phyloP scores from a whole-genome alignment of 2,797 vertebrate species.

The Pipistrellus pygmaeus region DNA sequence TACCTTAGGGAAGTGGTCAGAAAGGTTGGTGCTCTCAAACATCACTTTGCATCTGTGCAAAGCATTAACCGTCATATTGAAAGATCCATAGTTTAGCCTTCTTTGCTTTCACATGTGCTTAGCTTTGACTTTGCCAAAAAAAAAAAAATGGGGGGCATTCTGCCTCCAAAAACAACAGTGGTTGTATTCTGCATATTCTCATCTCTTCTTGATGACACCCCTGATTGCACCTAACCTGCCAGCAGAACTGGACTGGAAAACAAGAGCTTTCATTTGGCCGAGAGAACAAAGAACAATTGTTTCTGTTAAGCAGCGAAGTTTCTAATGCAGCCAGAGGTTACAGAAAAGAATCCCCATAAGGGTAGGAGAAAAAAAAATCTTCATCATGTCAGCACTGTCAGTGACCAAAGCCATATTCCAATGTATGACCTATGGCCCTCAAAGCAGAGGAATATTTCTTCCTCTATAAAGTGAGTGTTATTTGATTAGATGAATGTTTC shows the following conservation, averaged over 20 bases:
- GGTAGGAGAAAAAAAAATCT: constrained; percentile 66
- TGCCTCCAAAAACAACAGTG: constrained; percentile 77
- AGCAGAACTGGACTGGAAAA: constrained; percentile 75
- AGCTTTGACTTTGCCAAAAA: constrained; percentile 71
- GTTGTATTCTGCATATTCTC: constrained; percentile 69
- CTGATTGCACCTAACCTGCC: constrained; percentile 78
- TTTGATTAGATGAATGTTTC: constrained; percentile 87
- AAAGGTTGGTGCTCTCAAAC: constrained; percentile 52
- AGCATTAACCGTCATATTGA: constrained; percentile 33
- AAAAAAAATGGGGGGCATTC: constrained; percentile 43
- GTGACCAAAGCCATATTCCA: constrained; percentile 81
- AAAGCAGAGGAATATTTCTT: constrained; percentile 85
- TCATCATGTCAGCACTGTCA: constrained; percentile 78
- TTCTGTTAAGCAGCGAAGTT: constrained; percentile 78
- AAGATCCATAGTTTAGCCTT: constrained; percentile 47
- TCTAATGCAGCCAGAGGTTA: constrained; percentile 72
- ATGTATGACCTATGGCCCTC: constrained; percentile 78
- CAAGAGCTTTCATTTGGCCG: constrained; percentile 72
- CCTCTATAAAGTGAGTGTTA: constrained; percentile 85
- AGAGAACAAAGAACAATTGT: constrained; percentile 69
- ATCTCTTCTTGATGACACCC: constrained; percentile 72
- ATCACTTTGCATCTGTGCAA: constrained; percentile 52
- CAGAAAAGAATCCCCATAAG: constrained; percentile 74
- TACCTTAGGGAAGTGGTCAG: constrained; percentile 4
- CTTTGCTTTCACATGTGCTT: constrained; percentile 70